These are phyloP conservation scores for Athrips mouffetella DNA, from an alignment of 2,888 invertebrate species.

Conservation along the genomic window DNA sequence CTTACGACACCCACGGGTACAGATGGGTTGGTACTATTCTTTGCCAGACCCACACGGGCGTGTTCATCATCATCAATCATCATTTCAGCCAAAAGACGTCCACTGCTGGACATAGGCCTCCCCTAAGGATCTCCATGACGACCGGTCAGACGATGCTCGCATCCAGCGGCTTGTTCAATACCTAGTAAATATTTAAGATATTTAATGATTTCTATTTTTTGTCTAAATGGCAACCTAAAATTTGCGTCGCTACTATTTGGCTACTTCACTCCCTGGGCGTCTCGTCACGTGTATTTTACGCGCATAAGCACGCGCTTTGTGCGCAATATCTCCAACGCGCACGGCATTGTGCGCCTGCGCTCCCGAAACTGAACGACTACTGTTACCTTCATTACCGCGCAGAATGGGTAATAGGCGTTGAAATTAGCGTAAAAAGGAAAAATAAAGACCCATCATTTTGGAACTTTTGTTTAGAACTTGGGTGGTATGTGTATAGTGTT, in stretches of 20 bases:
- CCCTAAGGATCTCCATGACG: no score
- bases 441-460: constrained; percentile 21
- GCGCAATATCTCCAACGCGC: no score
- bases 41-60: no score
- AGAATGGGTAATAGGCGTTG: constrained; percentile 38
- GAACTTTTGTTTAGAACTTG: constrained; percentile 23
- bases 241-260: constrained; percentile 40
- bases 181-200: constrained; percentile 19
- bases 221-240: no score
- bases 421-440: constrained; percentile 31
- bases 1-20: no score
- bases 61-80: no score
- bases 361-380: constrained; percentile 31
- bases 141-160: background rate
- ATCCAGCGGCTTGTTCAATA: background rate
- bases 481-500: constrained; percentile 10
- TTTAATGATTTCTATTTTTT: no score
- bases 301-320: constrained; percentile 45
- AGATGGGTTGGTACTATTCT: no score
- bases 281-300: constrained; percentile 55
- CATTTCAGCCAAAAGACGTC: no score
- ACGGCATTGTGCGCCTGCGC: constrained; percentile 36
- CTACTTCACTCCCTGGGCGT: constrained; percentile 55
- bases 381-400: constrained; percentile 36
- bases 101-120: no score